phyloP scores from a whole-genome alignment of 2,888 invertebrate species.

The Argyresthia goedartella region DNA sequence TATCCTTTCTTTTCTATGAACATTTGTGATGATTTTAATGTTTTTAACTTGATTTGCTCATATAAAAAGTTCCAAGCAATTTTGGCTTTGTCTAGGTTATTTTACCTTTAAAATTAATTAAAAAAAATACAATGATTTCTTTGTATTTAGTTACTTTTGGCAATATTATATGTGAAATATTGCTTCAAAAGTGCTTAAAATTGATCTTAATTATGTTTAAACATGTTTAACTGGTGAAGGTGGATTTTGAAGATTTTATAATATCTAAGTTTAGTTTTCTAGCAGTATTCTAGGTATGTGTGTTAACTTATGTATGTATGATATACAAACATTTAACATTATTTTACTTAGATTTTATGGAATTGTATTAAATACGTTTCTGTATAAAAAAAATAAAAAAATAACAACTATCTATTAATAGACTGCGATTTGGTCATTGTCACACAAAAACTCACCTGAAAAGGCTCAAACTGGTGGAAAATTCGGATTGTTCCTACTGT shows the following conservation, averaged over 20 bases:
- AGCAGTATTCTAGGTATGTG: neutral
- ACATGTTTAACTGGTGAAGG: neutral
- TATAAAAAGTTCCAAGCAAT: neutral
- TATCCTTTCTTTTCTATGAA: neutral
- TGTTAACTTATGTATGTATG: no score
- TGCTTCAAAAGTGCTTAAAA: neutral
- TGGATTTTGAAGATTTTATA: neutral
- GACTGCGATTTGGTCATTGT: no score
- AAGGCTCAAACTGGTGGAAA: no score
- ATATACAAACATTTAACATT: constrained; percentile 2
- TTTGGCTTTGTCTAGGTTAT: neutral
- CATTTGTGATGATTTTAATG: neutral
- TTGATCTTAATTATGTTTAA: neutral
- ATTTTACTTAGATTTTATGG: constrained; percentile 17
- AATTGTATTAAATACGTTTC: constrained; percentile 33
- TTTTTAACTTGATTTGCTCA: neutral
- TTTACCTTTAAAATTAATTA: neutral
- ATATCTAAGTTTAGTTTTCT: constrained; percentile 2
- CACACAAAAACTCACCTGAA: no score
- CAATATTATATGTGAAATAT: no score
- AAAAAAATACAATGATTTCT: no score
- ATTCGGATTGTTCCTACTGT: no score
- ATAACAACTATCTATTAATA: no score
- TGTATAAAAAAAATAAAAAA: no score
- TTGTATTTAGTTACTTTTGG: no score